These are phyloP conservation scores for Amiota communis DNA, from an alignment of 2,888 invertebrate species.

Conservation along the genomic window DNA sequence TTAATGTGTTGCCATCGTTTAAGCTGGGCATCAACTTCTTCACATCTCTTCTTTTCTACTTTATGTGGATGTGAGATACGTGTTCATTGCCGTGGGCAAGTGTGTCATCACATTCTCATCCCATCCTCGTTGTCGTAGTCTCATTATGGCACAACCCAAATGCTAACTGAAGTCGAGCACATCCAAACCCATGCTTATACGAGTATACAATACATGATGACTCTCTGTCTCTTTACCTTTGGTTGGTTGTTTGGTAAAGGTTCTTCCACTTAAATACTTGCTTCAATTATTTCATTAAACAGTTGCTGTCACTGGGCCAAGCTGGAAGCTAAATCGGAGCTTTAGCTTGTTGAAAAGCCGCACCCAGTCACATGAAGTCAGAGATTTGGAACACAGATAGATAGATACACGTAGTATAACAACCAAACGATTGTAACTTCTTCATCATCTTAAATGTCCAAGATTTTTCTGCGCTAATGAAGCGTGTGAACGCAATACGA, in stretches of 20 bases:
- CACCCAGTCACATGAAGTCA: background rate
- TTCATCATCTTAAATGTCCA: constrained; percentile 27
- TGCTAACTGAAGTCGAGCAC: background rate
- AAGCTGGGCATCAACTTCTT: background rate
- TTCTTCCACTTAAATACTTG: constrained; percentile 1
- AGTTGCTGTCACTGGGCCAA: background rate
- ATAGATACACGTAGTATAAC: background rate
- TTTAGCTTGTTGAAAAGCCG: too few relatives aligned
- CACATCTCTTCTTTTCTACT: too few relatives aligned
- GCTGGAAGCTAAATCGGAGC: too few relatives aligned
- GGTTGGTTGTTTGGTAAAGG: too few relatives aligned
- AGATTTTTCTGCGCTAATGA: constrained; percentile 60
- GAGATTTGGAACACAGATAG: background rate
- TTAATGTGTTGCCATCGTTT: constrained; percentile 18
- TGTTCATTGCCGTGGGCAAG: background rate
- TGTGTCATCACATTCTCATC: background rate
- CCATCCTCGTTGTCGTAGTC: background rate
- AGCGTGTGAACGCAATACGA: constrained; percentile 55
- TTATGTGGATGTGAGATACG: background rate
- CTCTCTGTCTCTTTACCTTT: too few relatives aligned
- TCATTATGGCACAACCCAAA: constrained; percentile 7
- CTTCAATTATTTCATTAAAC: constrained; percentile 17
- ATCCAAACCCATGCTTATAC: too few relatives aligned
- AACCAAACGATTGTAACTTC: constrained; percentile 27
- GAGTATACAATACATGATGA: too few relatives aligned